Base-by-base conservation (phyloP, 2,113 vertebrate species). In the Herpailurus yagouaroundi region DNA sequence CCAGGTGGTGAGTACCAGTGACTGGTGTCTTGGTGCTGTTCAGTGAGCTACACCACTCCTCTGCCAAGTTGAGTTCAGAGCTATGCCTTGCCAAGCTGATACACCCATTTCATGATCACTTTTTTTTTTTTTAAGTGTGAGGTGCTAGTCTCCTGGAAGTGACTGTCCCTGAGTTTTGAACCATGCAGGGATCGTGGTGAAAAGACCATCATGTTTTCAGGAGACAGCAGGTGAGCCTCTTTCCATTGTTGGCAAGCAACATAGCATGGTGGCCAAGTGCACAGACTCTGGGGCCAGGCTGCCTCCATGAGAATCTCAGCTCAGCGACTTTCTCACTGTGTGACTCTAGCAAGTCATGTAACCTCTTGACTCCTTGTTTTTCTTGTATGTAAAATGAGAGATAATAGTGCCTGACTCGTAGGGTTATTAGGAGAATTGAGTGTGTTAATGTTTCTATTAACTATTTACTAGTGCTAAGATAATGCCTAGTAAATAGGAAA, bases 361-460 rank as follows among this genome's bases (percentile, higher is more conserved):
- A 63, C 31, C 25, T 94, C 66, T 89, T 63, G 81, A 64, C 25
- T 95, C n/a, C 74, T 80, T 85, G 29, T 85, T 93, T 95, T 52
- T 2, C 31, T 92, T 96, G 69, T 89, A 57, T 95, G 21, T 60
- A 86, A 97, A 93, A n/a, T 89, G 55, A 31, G 55, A 79, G 82
- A 50, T 95, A 74, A 79, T 82, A 89, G 41, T 79, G 89, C 71
- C 94, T 87, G 57, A 93, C 15, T 85, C 45, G 16, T 18, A n/a
- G 55, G 19, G 38, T 91, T 93, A 38, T 92, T 85, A 63, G 69
- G 79, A 93, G 66, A 38, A 74, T 18, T 85, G 23, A 96, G 81
- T 71, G 10, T 91, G 79, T 95, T 91, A n/a, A 45, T 90, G 73
- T 97, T 97, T 96, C 57, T 48, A 52, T 60, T 60, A 60, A 60